Base-by-base conservation (phyloP, 1,140 invertebrate species). In the Pogonomyrmex californicus region DNA sequence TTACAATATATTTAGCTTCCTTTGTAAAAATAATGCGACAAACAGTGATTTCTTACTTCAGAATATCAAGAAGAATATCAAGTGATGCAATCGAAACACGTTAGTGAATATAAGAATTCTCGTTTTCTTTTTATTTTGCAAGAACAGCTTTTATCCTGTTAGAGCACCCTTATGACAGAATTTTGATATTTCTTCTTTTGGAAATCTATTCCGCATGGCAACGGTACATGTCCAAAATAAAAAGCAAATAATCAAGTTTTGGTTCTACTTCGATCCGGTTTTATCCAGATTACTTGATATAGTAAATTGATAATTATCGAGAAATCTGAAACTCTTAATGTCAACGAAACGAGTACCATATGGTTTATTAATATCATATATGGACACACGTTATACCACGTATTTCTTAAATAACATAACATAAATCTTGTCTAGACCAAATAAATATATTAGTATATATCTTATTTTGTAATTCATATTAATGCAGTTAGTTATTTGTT, bases 281-380 rank as follows among this genome's bases (percentile, higher is more conserved):
- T 81, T 70, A 56, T 81, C 44, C 23, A 23, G 4, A 47, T 30
- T n/a, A 81, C 17, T 81, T 41, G 49, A 81, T 81, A 56, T 38
- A 10, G 36, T 81, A 81, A 79, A 79, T 33, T 56, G 23, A 81
- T 81, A 70, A 56, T 70, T 81, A 70, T 81, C 47, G 3, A 30
- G n/a, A 81, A 70, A 70, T 23, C 12, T 44, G 56, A 44, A 77
- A 62, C n/a, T 81, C n/a, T 49, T 79, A 54, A 68, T 51, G 23
- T 68, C 36, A 81, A 30, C 65, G 12, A 41, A 51, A 68, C 41
- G 17, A 65, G 4, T 36, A 78, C 4, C 1, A 12, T n/a, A 36
- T 65, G 33, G 6, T 12, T 66, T 78, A 78, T 78, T 14, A 62
- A 78, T 62, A 17, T n/a, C 23, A 23, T 62, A 14, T 62, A 77